Base-by-base conservation (phyloP, 2,797 vertebrate species). In the Cryptoprocta ferox region DNA sequence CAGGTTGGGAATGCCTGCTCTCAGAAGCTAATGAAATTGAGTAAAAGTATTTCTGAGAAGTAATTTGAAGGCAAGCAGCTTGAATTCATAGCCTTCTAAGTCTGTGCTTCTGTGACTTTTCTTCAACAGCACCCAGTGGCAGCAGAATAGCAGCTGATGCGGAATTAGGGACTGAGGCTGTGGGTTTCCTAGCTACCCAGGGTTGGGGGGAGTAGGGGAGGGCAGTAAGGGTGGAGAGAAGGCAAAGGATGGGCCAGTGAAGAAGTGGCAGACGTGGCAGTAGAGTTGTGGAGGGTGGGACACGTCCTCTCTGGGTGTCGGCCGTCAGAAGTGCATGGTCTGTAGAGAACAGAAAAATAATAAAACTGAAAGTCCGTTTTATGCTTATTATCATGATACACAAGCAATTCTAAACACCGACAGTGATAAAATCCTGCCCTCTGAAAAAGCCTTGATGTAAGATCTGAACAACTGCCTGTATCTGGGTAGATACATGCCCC, bases 11-110 rank as follows among this genome's bases (percentile, higher is more conserved):
- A 78, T n/a, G 4, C 89, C 16, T 59, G 15, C 26, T 91, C 19
- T 95, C 73, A 24, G 61, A 89, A 70, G 8, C 61, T 80, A 50
- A 73, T 53, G n/a, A 66, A 71, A 75, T 80, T 32, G n/a, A 76
- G 71, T 56, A 59, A 26, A 65, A 91, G 32, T 32, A 37, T 91
- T 48, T 84, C 87, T n/a, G 45, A 37, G 30, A 81, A 89, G 50
- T n/a, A 35, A 45, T 19, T 6, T 18, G 37, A 85, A 89, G 71
- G 81, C 32, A 48, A n/a, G n/a, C 19, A 65, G 21, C 76, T 83
- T 63, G 30, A 75, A 63, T 70, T 21, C 75, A 5, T 18, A 89
- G 42, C 13, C 26, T 79, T 37, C 24, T 39, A 35, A 15, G 26
- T 63, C 45, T 71, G 18, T 37, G n/a, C 66, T 90, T 83, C 61